Percentiles rank a stretch among this genome's conserved stretches.
These are phyloP conservation scores for Calyptommatus sinebrachiatus DNA, from an alignment of 2,113 vertebrate species.

Conservation along the genomic window DNA sequence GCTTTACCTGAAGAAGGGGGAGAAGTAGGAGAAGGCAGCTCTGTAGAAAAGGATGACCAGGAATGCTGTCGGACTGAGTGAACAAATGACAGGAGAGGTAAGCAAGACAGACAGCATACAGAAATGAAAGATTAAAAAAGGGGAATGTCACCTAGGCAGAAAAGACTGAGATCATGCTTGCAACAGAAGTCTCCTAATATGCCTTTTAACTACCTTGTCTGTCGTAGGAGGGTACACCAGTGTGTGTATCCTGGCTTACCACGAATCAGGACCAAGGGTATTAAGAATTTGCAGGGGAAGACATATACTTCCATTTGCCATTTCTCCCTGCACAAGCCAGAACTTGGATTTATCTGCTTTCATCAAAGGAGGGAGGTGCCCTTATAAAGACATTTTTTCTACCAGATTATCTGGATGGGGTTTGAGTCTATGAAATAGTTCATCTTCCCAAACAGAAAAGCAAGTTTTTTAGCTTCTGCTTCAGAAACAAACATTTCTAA, in stretches of 20 bases:
- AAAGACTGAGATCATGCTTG: not conserved
- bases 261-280: too few relatives aligned
- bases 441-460: constrained; percentile 2
- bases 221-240: too few relatives aligned
- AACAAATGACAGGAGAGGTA: constrained; percentile 44
- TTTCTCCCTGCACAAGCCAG: too few relatives aligned
- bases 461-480: not conserved
- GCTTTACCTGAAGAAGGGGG: constrained; percentile 76
- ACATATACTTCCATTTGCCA: too few relatives aligned
- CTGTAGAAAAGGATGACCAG: constrained; percentile 81
- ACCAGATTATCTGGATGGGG: too few relatives aligned
- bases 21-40: constrained; percentile 73
- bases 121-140: constrained; percentile 31
- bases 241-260: too few relatives aligned
- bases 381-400: too few relatives aligned
- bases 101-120: constrained; percentile 14
- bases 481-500: not conserved
- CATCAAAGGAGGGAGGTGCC: too few relatives aligned
- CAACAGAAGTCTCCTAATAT: not conserved
- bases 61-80: constrained; percentile 79
- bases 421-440: not conserved
- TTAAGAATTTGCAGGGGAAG: too few relatives aligned
- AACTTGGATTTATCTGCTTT: too few relatives aligned
- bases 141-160: constrained; percentile 40
- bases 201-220: too few relatives aligned